Evolutionary conservation across 2,888 invertebrate species (phyloP).

Genomic region (Tetranychus piercei): DNA sequence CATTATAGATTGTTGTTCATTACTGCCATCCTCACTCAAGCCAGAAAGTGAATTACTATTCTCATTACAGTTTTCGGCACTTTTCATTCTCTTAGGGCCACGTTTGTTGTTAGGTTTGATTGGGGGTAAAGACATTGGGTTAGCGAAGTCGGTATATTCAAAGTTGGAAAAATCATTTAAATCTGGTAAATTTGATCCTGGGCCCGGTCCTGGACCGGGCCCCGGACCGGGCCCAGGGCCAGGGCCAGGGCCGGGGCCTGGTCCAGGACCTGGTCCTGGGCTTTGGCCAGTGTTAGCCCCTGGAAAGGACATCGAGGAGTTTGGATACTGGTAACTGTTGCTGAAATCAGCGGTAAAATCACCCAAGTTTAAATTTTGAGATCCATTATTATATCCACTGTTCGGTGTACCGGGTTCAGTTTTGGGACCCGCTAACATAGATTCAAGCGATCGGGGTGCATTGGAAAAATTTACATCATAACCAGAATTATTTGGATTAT

Average conservation of each 20-base stretch:
- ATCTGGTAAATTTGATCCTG: conserved; percentile 2
- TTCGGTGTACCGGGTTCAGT: neutral
- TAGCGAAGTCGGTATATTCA: neutral
- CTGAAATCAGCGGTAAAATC: conserved; percentile 10
- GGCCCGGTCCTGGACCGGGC: neutral
- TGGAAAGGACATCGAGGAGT: conserved; percentile 12
- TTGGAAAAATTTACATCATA: conserved; percentile 3
- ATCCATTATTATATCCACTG: neutral
- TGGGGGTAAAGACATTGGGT: conserved; percentile 5
- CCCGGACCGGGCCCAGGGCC: conserved; percentile 1
- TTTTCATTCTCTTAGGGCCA: conserved; percentile 12
- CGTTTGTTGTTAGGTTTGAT: conserved; percentile 13
- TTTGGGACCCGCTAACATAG: conserved; percentile 5
- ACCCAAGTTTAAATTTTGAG: conserved; percentile 6
- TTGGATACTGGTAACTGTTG: conserved; percentile 3
- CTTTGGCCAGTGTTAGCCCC: neutral
- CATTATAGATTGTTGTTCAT: conserved; percentile 17
- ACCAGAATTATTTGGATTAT: neutral
- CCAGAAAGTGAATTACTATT: neutral
- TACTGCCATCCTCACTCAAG: conserved; percentile 14
- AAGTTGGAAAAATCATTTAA: neutral
- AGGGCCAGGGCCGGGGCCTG: neutral
- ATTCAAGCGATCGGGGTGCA: conserved; percentile 3
- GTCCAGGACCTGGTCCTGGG: neutral
- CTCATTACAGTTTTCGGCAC: conserved; percentile 14